Conservation (phyloP, 2,888 invertebrate genomes). For the Taenaris catops region DNA sequence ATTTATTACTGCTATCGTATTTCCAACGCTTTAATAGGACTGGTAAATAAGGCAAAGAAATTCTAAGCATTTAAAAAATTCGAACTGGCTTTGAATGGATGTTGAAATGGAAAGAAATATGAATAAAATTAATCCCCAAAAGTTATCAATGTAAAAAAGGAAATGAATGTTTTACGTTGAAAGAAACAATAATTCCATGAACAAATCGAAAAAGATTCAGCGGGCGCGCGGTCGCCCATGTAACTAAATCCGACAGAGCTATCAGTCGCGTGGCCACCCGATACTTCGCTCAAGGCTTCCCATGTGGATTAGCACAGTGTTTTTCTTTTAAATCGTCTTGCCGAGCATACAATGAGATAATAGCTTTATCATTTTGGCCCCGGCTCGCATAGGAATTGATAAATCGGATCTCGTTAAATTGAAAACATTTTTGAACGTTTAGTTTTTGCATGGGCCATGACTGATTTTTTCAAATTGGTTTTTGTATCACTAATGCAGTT, state of each 20-base stretch:
- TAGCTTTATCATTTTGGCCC: constrained; percentile 30
- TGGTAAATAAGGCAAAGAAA: no score
- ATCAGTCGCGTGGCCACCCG: constrained; percentile 36
- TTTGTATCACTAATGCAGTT: constrained; percentile 9
- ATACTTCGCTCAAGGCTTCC: constrained; percentile 67
- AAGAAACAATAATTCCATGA: constrained; percentile 19
- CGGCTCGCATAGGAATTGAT: constrained; percentile 23
- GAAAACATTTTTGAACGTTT: constrained; percentile 15
- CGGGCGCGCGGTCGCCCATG: constrained; percentile 52
- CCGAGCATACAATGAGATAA: constrained; percentile 29
- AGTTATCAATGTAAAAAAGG: no score
- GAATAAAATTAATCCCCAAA: no score
- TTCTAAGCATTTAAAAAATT: no score
- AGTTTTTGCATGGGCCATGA: constrained; percentile 11
- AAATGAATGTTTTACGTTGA: constrained; percentile 3
- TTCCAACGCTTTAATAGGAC: no score
- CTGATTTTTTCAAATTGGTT: constrained; percentile 13
- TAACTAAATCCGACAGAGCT: constrained; percentile 49
- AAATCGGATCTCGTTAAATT: constrained; percentile 22
- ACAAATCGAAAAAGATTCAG: constrained; percentile 38
- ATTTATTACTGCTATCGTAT: no score
- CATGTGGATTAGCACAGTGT: constrained; percentile 60
- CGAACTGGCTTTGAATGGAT: no score
- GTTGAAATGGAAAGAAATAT: no score
- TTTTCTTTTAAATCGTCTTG: constrained; percentile 51